Conservation (phyloP, 2,113 vertebrate species). For the Sarotherodon lohbergeri region DNA sequence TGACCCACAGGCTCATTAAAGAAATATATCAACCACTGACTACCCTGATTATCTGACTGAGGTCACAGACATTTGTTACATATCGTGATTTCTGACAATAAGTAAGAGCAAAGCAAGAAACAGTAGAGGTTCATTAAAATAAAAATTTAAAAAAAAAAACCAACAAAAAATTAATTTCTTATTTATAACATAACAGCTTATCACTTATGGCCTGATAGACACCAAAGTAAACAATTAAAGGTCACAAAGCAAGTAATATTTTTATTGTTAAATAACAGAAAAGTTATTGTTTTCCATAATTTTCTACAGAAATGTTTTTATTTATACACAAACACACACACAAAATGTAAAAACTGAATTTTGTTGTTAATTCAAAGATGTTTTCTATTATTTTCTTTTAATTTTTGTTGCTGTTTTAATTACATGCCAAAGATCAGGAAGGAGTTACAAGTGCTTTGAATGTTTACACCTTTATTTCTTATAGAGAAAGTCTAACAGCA, state of each 20-base stretch:
- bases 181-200: background rate
- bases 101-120: background rate
- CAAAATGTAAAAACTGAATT: background rate
- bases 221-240: background rate
- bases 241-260: background rate
- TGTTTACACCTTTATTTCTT: background rate
- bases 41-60: background rate
- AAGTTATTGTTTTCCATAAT: background rate
- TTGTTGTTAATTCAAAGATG: background rate
- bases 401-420: background rate
- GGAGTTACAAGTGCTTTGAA: background rate
- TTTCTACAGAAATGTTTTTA: background rate
- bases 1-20: background rate
- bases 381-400: background rate
- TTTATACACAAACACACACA: background rate
- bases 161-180: background rate
- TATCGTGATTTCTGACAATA: background rate
- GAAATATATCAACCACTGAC: background rate
- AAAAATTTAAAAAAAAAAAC: background rate
- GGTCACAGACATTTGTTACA: background rate
- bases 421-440: background rate
- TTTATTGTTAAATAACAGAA: background rate
- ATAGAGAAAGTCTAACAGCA: background rate
- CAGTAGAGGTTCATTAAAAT: background rate
- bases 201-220: background rate